A percentile compares a stretch with the other conserved stretches of the same genome.
These are phyloP conservation scores for Galerucella nymphaeae DNA, from an alignment of 2,888 invertebrate genomes.

Conservation along the genomic window DNA sequence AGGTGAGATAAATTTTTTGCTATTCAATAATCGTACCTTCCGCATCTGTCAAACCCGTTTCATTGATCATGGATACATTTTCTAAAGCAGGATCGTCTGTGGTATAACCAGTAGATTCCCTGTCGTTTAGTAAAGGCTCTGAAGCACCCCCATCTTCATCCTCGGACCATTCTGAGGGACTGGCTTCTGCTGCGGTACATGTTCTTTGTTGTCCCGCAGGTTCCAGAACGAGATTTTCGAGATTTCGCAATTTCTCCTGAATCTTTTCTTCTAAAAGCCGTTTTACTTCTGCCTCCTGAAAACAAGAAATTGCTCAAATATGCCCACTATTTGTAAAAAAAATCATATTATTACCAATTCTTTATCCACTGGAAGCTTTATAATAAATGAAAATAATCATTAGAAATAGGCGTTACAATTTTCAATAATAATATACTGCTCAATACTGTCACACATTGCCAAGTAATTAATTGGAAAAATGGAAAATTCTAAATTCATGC, in stretches of 20 bases:
- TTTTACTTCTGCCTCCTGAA: conserved; percentile 67
- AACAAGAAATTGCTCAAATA: neutral
- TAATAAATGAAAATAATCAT: conserved; percentile 15
- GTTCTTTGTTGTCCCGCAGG: conserved; percentile 39
- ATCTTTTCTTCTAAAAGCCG: conserved; percentile 65
- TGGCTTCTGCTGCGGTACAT: conserved; percentile 69
- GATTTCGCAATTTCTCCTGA: conserved; percentile 61
- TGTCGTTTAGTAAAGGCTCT: conserved; percentile 68
- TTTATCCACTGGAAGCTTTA: conserved; percentile 60
- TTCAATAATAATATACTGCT: no score
- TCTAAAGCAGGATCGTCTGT: conserved; percentile 88
- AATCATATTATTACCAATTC: conserved; percentile 60
- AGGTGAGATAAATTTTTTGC: neutral
- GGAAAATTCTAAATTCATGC: no score
- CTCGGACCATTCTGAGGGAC: conserved; percentile 87
- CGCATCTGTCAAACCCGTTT: conserved; percentile 87
- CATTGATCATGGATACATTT: conserved; percentile 86
- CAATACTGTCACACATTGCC: no score
- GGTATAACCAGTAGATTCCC: conserved; percentile 83
- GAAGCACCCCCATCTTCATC: conserved; percentile 75
- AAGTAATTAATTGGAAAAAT: no score
- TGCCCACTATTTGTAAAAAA: conserved; percentile 3
- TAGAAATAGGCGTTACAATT: no score
- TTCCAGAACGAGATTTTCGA: conserved; percentile 51
- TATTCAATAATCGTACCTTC: conserved; percentile 69